Conservation (phyloP, 2,113 vertebrate genomes). For the Conger conger region DNA sequence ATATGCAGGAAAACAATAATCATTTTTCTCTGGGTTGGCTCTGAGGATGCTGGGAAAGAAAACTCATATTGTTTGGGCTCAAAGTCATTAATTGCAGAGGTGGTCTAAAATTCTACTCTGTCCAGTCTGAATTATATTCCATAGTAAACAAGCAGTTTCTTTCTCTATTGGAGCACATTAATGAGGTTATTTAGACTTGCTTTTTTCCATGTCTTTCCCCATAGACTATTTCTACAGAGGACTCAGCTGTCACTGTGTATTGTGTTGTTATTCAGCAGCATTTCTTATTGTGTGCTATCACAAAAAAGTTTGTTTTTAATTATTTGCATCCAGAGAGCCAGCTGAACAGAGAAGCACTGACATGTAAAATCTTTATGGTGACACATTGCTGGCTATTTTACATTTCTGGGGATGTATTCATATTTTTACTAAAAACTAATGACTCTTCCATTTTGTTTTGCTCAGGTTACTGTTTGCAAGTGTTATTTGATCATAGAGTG, state of each 20-base stretch:
- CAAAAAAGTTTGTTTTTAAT: neutral
- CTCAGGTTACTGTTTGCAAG: neutral
- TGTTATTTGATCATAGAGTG: neutral
- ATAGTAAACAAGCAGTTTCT: neutral
- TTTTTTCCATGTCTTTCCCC: neutral
- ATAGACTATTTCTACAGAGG: neutral
- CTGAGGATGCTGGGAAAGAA: neutral
- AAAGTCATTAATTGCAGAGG: neutral
- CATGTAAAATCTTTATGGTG: neutral
- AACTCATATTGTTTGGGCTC: neutral
- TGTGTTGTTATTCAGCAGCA: neutral
- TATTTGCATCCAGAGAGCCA: neutral
- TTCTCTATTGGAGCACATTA: neutral
- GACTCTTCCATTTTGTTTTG: neutral
- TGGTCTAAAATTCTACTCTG: neutral
- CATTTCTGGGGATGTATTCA: too few species aligned
- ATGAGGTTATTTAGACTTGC: neutral
- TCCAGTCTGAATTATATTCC: neutral
- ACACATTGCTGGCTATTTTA: neutral
- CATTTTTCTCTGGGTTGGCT: neutral
- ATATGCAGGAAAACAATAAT: neutral
- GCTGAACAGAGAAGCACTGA: neutral
- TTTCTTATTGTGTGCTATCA: neutral
- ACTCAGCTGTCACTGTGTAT: slow-evolving; percentile 1
- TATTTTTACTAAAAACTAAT: neutral